Base-by-base conservation (phyloP, 2,113 vertebrate genomes). In the Clarias magur region DNA sequence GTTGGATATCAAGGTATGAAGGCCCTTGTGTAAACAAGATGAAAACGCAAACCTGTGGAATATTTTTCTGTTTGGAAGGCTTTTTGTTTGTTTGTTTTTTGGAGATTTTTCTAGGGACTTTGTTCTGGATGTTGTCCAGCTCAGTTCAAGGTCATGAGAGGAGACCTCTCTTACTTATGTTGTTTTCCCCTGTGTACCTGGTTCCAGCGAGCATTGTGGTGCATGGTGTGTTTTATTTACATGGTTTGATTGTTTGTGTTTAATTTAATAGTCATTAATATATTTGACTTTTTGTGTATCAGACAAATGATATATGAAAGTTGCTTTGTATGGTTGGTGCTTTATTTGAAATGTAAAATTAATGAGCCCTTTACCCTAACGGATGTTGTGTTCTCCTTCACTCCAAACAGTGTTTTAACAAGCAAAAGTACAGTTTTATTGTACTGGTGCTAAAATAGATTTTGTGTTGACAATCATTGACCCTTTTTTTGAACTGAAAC, bases 401-500 rank as follows among this genome's bases (percentile, higher is more conserved):
- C 92, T 95, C 88, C 86, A 91, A 93, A 93, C 94, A 95, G 95
- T 96, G 93, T 96, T 95, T 96, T 93, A 94, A 93, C 89, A 88
- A 91, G 95, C 95, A 92, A 92, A 95, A 95, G 97, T 98, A 97
- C 97, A 98, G 97, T 99, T 98, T 97, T 98, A 98, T 97, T 99
- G 97, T 99, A 98, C 97, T 98, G 98, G 98, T 98, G 98, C 97
- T 99, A 97, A 94, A 93, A 94, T 95, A 95, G 95, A 95, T 94
- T 96, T 95, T 96, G 95, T 96, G 95, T 95, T 96, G 95, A 96
- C 95, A 96, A 96, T 96, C 95, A 96, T 94, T 95, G 93, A 95
- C 92, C 92, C 91, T 94, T 95, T 94, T 93, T 95, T 95, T 95
- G 93, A 95, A 93, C 92, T 95, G 94, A 95, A 93, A 95, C 93